These are phyloP conservation scores for Nomada goodeniana DNA, from an alignment of 2,888 invertebrate genomes.

Conservation along the genomic window DNA sequence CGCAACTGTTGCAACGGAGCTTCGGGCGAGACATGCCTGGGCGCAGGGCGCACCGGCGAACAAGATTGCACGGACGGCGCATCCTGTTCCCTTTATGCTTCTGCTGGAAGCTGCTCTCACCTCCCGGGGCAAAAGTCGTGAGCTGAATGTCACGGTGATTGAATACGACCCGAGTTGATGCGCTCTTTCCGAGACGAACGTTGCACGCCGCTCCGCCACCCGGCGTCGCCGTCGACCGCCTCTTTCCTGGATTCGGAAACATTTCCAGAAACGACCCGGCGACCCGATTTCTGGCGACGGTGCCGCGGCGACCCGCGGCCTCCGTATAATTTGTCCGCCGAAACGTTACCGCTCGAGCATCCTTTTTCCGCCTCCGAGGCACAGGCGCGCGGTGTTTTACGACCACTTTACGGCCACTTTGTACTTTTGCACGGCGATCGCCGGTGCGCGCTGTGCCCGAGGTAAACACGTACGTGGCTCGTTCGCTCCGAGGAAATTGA, in stretches of 20 bases:
- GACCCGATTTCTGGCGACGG: slow-evolving; percentile 7
- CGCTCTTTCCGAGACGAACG: slow-evolving; percentile 58
- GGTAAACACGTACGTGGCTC: slow-evolving; percentile 16
- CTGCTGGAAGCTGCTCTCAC: slow-evolving; percentile 80
- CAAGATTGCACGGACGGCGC: slow-evolving; percentile 65
- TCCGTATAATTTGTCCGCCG: slow-evolving; percentile 44
- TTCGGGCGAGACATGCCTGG: slow-evolving; percentile 58
- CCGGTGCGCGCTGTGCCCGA: slow-evolving; percentile 5
- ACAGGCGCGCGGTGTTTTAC: slow-evolving; percentile 39
- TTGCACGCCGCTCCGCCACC: slow-evolving; percentile 24
- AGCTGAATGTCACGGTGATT: slow-evolving; percentile 80
- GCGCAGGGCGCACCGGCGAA: slow-evolving; percentile 60
- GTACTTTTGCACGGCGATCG: slow-evolving; percentile 41
- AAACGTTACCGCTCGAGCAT: slow-evolving; percentile 42
- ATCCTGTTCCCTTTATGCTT: slow-evolving; percentile 67
- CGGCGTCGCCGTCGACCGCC: background rate
- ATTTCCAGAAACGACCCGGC: slow-evolving; percentile 6
- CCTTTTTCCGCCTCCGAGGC: background rate
- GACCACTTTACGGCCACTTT: slow-evolving; percentile 51
- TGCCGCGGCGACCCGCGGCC: slow-evolving; percentile 21
- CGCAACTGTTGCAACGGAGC: slow-evolving; percentile 65
- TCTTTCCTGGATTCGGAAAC: slow-evolving; percentile 56
- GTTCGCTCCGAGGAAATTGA: slow-evolving; percentile 26
- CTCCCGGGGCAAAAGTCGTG: slow-evolving; percentile 81
- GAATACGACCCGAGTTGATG: slow-evolving; percentile 74